Evolutionary conservation across 2,113 vertebrate species (phyloP).

Genomic region (Falcunculus frontatus): DNA sequence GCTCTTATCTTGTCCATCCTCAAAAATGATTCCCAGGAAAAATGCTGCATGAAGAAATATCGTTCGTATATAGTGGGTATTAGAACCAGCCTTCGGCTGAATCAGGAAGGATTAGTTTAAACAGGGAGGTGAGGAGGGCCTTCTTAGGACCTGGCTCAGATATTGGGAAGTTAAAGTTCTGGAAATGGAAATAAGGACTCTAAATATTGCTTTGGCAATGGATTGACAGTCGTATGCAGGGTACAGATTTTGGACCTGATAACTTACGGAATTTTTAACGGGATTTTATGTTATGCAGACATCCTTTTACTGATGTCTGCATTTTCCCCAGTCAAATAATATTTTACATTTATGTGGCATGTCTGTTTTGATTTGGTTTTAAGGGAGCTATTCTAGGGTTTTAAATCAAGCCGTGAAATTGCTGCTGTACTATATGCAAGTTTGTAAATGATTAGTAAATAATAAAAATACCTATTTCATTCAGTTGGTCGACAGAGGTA

Average conservation of each 20-base stretch:
- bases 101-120: neutral
- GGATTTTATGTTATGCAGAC: neutral
- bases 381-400: neutral
- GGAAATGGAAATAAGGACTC: neutral
- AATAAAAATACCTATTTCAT: neutral
- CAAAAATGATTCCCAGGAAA: neutral
- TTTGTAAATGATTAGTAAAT: neutral
- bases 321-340: neutral
- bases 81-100: neutral
- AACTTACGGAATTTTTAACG: constrained; percentile 2
- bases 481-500: neutral
- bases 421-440: neutral
- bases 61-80: neutral
- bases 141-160: neutral
- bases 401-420: constrained; percentile 8
- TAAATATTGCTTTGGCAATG: neutral
- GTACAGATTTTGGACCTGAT: neutral
- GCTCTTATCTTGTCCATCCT: neutral
- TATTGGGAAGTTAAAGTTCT: neutral
- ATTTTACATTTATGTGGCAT: neutral
- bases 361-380: constrained; percentile 20
- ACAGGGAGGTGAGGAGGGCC: neutral
- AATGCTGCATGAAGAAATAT: neutral
- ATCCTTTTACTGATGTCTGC: neutral
- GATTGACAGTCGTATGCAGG: neutral